Evolutionary conservation across 2,888 invertebrate species (phyloP).

Genomic region (Electrophaes corylata): DNA sequence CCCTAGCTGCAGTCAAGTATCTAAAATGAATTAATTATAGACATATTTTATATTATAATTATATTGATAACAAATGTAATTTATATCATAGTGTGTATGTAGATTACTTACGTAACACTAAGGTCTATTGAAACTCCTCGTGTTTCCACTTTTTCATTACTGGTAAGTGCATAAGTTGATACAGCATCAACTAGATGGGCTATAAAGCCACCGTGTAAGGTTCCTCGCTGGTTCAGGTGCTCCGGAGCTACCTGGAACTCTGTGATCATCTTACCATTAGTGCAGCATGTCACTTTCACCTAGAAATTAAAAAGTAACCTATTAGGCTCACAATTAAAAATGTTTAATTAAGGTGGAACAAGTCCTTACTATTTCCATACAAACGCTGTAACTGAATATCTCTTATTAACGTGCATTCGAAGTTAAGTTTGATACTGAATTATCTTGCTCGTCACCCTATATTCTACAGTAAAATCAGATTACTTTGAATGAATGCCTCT

Average conservation of each 20-base stretch:
- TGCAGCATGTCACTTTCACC: conserved; percentile 79
- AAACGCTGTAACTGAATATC: too few species aligned
- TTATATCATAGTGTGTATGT: not conserved
- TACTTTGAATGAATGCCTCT: too few species aligned
- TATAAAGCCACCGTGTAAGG: conserved; percentile 94
- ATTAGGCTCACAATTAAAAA: not conserved
- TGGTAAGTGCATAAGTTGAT: conserved; percentile 91
- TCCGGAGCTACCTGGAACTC: conserved; percentile 90
- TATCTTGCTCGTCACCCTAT: too few species aligned
- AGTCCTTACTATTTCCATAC: too few species aligned
- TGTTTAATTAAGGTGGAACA: too few species aligned
- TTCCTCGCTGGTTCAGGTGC: conserved; percentile 89
- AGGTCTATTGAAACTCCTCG: conserved; percentile 94
- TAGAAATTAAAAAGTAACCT: conserved; percentile 37
- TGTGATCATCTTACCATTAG: conserved; percentile 89
- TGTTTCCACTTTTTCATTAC: conserved; percentile 83
- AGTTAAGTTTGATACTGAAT: too few species aligned
- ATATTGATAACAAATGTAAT: too few species aligned
- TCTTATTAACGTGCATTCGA: too few species aligned
- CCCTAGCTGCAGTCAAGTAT: conserved; percentile 89
- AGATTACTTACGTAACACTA: conserved; percentile 87
- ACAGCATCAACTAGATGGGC: conserved; percentile 89
- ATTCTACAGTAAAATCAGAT: too few species aligned
- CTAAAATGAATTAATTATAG: conserved; percentile 84
- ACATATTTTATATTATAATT: too few species aligned